phyloP scores from a whole-genome alignment of 2,113 vertebrate genomes.

The Aix galericulata region DNA sequence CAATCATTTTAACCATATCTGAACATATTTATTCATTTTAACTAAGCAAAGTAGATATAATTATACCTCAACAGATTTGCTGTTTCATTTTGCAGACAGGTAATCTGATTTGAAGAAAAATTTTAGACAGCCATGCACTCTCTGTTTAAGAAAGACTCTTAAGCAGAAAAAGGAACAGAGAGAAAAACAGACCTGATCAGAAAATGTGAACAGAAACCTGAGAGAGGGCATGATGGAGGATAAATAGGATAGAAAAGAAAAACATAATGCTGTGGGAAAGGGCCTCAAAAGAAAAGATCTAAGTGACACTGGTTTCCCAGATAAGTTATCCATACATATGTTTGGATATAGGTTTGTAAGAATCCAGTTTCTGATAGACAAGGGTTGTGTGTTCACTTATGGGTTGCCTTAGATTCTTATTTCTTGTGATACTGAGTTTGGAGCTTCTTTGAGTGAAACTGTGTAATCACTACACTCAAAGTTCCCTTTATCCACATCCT shows the following conservation, averaged over 20 bases:
- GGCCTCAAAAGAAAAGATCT: not conserved
- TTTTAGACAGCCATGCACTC: not conserved
- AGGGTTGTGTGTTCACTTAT: not conserved
- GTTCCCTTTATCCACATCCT: not conserved
- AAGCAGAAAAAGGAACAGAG: not conserved
- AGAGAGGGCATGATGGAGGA: not conserved
- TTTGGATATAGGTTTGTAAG: not conserved
- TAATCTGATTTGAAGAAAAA: not conserved
- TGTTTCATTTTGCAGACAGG: no score
- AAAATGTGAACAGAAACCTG: not conserved
- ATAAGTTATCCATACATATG: not conserved
- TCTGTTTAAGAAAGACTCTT: not conserved
- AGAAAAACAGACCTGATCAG: not conserved
- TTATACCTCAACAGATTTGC: not conserved
- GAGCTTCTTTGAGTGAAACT: not conserved
- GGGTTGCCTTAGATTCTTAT: not conserved
- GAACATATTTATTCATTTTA: not conserved
- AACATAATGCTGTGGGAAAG: not conserved
- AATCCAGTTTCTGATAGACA: not conserved
- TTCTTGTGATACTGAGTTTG: not conserved
- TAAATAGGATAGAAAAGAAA: not conserved
- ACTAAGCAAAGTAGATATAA: not conserved
- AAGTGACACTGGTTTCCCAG: not conserved
- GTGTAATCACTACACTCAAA: not conserved
- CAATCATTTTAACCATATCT: not conserved